phyloP scores from a whole-genome alignment of 2,888 invertebrate species.

The Melitaea athalia region DNA sequence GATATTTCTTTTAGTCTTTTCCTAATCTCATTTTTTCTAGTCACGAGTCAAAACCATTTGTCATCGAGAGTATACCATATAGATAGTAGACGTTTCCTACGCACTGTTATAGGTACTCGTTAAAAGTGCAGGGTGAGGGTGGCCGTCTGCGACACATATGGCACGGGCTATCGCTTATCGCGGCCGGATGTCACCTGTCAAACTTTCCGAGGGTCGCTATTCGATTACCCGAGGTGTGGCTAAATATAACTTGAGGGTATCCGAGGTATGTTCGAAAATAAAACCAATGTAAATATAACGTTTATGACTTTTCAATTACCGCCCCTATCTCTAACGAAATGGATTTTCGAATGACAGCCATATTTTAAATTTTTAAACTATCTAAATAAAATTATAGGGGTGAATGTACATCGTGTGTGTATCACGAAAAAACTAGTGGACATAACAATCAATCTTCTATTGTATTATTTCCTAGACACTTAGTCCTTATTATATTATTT shows the following conservation, averaged over 20 bases:
- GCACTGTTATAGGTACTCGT: constrained; percentile 9
- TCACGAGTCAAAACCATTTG: constrained; percentile 3
- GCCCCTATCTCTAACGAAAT: background rate
- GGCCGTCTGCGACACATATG: constrained; percentile 56
- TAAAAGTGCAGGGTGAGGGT: constrained; percentile 38
- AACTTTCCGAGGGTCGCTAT: constrained; percentile 52
- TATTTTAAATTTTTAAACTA: background rate
- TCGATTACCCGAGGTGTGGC: constrained; percentile 50
- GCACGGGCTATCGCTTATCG: constrained; percentile 66
- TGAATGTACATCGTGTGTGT: no score
- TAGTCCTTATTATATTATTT: no score
- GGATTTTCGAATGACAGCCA: background rate
- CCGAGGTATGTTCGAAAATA: constrained; percentile 37
- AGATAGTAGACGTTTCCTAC: background rate
- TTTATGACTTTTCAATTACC: background rate
- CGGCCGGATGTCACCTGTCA: constrained; percentile 73
- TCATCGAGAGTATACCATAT: background rate
- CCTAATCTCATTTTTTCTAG: constrained; percentile 15
- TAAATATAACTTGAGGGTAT: constrained; percentile 46
- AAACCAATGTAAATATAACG: constrained; percentile 24
- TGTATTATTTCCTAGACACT: no score
- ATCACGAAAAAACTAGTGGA: no score
- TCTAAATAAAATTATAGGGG: no score
- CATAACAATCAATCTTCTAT: no score
- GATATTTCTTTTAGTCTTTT: constrained; percentile 8